Conservation (phyloP, 2,113 vertebrate species). For the Phaethon lepturus region DNA sequence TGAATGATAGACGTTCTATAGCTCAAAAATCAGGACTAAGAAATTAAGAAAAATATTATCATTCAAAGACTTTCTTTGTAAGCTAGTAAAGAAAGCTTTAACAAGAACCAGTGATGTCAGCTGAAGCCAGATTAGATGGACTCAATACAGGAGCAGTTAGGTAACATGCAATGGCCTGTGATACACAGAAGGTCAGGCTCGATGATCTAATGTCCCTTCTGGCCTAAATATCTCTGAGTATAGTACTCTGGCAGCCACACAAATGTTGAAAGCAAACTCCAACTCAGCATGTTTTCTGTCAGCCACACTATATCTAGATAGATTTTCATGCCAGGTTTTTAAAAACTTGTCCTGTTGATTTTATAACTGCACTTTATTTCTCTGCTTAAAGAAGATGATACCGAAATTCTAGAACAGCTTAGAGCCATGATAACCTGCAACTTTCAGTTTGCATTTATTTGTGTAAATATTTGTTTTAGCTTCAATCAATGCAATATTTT, state of each 20-base stretch:
- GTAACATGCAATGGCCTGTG: conserved; percentile 17
- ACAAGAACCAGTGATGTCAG: conserved; percentile 18
- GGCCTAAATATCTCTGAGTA: conserved; percentile 47
- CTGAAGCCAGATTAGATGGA: conserved; percentile 23
- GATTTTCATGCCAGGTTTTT: conserved; percentile 50
- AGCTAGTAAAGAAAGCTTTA: background rate
- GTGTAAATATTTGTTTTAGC: background rate
- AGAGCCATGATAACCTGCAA: background rate
- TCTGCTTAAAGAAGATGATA: background rate
- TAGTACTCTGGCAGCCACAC: conserved; percentile 48
- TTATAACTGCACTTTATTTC: conserved; percentile 12
- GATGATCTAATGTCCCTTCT: conserved; percentile 69
- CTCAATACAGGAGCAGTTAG: conserved; percentile 20
- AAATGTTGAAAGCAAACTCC: conserved; percentile 53
- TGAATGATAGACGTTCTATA: background rate
- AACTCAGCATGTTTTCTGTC: conserved; percentile 61
- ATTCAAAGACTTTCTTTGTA: background rate
- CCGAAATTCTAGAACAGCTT: background rate
- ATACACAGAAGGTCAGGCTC: conserved; percentile 33
- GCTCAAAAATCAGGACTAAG: background rate
- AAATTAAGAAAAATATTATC: background rate
- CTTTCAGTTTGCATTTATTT: background rate
- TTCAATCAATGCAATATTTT: background rate
- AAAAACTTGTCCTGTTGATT: conserved; percentile 20
- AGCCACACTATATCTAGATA: conserved; percentile 40